Conservation (phyloP, 2,797 vertebrate genomes). For the Botia almorhae region DNA sequence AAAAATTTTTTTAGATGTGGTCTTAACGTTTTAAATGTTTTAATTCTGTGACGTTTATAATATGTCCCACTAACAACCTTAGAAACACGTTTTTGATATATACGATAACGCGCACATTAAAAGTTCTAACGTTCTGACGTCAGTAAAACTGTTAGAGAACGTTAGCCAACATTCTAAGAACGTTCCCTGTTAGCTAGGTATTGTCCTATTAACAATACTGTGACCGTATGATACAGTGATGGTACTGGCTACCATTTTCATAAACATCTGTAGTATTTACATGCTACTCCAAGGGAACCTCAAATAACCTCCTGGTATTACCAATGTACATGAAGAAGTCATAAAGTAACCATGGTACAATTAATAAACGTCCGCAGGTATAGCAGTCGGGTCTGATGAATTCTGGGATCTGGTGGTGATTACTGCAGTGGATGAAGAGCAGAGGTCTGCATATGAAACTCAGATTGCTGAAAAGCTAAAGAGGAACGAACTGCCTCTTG, state of each 20-base stretch:
- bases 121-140: too few species aligned
- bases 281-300: too few species aligned
- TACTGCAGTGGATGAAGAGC: conserved; percentile 84
- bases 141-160: too few species aligned
- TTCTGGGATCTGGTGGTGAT: conserved; percentile 91
- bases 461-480: conserved; percentile 83
- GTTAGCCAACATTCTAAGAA: too few species aligned
- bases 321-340: not conserved
- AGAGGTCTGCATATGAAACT: conserved; percentile 81
- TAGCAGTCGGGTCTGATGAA: conserved; percentile 68
- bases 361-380: conserved; percentile 68
- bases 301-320: not conserved
- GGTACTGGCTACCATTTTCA: not conserved
- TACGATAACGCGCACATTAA: too few species aligned
- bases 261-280: not conserved
- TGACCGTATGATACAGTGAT: not conserved
- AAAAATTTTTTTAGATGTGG: too few species aligned
- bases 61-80: too few species aligned
- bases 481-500: conserved; percentile 83
- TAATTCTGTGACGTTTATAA: too few species aligned
- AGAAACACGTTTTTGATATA: too few species aligned
- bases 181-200: too few species aligned
- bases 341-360: too few species aligned
- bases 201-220: not conserved
- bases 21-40: too few species aligned